phyloP scores from a whole-genome alignment of 1,140 invertebrate species.

The Argopecten irradians region DNA sequence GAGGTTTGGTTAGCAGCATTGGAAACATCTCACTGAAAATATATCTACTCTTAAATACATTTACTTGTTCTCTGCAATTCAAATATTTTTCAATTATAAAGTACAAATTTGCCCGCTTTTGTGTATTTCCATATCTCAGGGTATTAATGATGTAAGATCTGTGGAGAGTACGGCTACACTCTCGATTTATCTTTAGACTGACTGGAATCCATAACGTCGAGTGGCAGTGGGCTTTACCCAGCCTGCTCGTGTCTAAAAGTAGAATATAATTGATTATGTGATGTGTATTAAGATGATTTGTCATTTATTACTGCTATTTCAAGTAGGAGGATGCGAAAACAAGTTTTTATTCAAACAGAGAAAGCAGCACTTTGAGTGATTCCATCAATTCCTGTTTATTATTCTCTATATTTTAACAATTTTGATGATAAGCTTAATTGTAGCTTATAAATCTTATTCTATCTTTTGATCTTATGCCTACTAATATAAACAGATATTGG shows the following conservation, averaged over 20 bases:
- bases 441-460: background rate
- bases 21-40: background rate
- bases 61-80: conserved; percentile 2
- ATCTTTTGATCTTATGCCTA: background rate
- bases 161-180: background rate
- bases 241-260: background rate
- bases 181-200: background rate
- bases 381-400: background rate
- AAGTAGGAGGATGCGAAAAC: background rate
- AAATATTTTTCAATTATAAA: conserved; percentile 20
- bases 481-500: background rate
- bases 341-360: background rate
- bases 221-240: background rate
- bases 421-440: background rate
- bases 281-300: conserved; percentile 19
- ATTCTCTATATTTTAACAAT: background rate
- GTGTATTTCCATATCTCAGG: background rate
- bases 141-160: background rate
- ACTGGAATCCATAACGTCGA: background rate
- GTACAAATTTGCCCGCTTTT: background rate
- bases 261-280: conserved; percentile 23
- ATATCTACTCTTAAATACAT: background rate
- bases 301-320: background rate
- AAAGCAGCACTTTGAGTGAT: background rate
- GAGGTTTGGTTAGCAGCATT: background rate